Conservation (phyloP, 1,140 invertebrate species). For the Telenomus remus region DNA sequence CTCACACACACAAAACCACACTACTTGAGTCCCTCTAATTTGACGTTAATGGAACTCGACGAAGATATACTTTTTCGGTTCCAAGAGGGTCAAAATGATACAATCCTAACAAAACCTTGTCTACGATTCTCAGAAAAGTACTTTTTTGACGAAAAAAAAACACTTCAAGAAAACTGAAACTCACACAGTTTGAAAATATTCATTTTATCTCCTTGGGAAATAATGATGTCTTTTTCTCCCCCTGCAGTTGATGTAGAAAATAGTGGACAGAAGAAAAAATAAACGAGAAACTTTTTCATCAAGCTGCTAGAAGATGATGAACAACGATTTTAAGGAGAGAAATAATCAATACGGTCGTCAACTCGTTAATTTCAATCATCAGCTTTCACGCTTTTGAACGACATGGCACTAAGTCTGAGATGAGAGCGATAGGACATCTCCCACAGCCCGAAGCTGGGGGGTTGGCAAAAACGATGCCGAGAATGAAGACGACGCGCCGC, state of each 20-base stretch:
- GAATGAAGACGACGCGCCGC: conserved; percentile 43
- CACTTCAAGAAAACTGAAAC: too few species aligned
- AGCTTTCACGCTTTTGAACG: conserved; percentile 64
- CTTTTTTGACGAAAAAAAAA: too few species aligned
- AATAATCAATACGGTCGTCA: conserved; percentile 71
- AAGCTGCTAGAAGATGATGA: conserved; percentile 47
- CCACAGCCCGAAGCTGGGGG: conserved; percentile 8
- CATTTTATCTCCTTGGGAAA: too few species aligned
- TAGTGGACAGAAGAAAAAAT: conserved; percentile 13
- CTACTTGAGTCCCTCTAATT: conserved; percentile 13
- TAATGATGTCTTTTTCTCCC: too few species aligned
- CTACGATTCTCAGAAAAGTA: too few species aligned
- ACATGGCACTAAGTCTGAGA: conserved; percentile 60
- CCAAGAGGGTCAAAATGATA: background rate
- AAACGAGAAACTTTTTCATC: conserved; percentile 47
- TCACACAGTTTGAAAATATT: too few species aligned
- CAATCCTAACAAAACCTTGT: too few species aligned
- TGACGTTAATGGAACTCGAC: background rate
- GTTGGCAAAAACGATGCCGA: conserved; percentile 39
- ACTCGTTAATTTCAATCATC: conserved; percentile 72
- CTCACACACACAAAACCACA: background rate
- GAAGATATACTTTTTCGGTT: background rate
- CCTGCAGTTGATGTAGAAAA: conserved; percentile 23
- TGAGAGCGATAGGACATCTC: conserved; percentile 53
- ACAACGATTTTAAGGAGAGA: conserved; percentile 50